Base-by-base conservation (phyloP, 2,888 invertebrate genomes). In the Campoplex nolae region DNA sequence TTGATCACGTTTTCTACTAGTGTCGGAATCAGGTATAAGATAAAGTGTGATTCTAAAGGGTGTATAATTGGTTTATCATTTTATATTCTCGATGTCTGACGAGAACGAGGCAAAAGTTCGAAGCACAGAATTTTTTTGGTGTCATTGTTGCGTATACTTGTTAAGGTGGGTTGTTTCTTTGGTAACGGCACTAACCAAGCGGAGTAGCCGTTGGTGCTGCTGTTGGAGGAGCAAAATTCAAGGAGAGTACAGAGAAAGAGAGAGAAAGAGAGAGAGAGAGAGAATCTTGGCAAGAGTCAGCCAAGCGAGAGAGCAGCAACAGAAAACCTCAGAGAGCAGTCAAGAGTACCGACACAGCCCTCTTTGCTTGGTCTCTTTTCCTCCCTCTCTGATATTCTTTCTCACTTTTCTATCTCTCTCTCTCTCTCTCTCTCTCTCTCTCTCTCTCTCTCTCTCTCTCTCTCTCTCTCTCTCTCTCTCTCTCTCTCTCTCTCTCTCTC, bases 121-220 rank as follows among this genome's bases (percentile, higher is more conserved):
- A 16, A 32, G 28, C 7, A 51, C n/a, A 48, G 23, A 18, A 18
- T 67, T 77, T 90, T 92, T 67, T 89, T 89, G 89, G 89, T 90
- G 88, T 89, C 89, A 89, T 54, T 68, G 68, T 68, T 78, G 89
- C 85, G 89, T 85, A 90, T 89, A 62, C 91, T 91, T 91, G 91
- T 90, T 92, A 91, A 62, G 91, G 90, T 93, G 93, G 93, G 93
- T 93, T 92, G 92, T 93, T 94, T 94, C 92, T 92, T 91, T 91
- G 90, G 90, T 93, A 93, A 93, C 93, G 93, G 93, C 93, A 93
- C 91, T 90, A 90, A 90, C 91, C 91, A 90, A 88, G 89, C 90
- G 90, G 90, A 89, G 84, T 70, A 89, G 87, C 84, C 82, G 87
- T 83, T 79, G 81, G 84, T 56, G 81, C 81, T 70, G 84, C 74